Evolutionary conservation across 2,113 vertebrate genomes (phyloP).

Genomic region (Chelonoidis abingdonii): DNA sequence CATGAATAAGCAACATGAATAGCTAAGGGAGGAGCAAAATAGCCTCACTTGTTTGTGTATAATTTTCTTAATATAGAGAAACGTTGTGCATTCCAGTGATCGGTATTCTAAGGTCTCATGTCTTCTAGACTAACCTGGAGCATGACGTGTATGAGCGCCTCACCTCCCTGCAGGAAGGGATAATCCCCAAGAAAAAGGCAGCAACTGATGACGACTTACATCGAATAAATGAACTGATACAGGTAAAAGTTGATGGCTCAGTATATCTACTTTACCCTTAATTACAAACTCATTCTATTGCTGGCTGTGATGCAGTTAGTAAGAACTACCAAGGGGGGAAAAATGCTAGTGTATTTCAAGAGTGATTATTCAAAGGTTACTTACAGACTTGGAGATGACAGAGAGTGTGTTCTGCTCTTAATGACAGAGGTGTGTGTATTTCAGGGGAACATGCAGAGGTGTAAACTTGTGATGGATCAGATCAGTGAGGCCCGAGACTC

Average conservation of each 20-base stretch:
- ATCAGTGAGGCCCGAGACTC: constrained; percentile 98
- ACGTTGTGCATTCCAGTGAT: neutral
- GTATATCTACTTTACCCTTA: neutral
- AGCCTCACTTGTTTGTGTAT: neutral
- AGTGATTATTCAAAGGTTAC: neutral
- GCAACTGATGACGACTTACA: constrained; percentile 95
- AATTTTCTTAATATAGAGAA: neutral
- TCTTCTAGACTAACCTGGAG: constrained; percentile 92
- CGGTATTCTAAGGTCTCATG: constrained; percentile 33
- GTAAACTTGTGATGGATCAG: constrained; percentile 99
- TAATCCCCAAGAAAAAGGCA: constrained; percentile 98
- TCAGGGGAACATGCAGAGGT: constrained; percentile 99
- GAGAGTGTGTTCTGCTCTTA: rapidly evolving
- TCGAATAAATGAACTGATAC: constrained; percentile 97
- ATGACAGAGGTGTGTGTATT: constrained; percentile 45
- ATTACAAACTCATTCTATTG: neutral
- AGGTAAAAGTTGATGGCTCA: constrained; percentile 80
- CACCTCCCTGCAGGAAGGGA: constrained; percentile 94
- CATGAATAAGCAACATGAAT: constrained; percentile 48
- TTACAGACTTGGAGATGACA: neutral
- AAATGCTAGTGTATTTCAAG: neutral
- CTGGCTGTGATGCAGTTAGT: neutral
- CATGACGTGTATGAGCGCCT: constrained; percentile 96
- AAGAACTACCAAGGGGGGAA: neutral
- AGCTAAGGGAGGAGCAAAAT: constrained; percentile 59